Base-by-base conservation (phyloP, 2,113 vertebrate genomes). In the Morphnarchus princeps region DNA sequence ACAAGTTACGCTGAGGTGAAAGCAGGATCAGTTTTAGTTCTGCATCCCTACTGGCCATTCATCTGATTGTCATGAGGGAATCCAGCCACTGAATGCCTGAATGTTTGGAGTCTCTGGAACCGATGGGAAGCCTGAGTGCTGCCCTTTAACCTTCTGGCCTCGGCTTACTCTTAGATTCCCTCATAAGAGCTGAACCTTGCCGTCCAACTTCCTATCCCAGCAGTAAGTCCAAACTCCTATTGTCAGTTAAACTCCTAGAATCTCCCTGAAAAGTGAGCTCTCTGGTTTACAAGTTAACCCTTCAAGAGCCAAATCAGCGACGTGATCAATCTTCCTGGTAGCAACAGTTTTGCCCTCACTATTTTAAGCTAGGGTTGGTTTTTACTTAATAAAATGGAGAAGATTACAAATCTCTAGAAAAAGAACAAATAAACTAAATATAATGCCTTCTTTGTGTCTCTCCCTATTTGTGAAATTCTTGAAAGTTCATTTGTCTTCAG, bases 121-220 rank as follows among this genome's bases (percentile, higher is more conserved):
- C 5, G 43, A 87, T 79, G 78, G 78, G 89, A 94, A 96, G 91
- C 84, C 78, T 95, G 89, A 94, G 77, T 20, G 0, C 43, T 94
- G 95, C 87, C 87, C 93, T 96, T 97, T 97, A 97, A 96, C 93
- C 93, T 96, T 57, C 73, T 93, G 90, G 84, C 93, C 90, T 91
- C 91, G 77, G 69, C 81, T 96, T 95, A 87, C 81, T 93, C 84
- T 89, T 91, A 89, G 61, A 89, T 85, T 95, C 87, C 70, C 87
- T 62, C 57, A 17, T 58, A 87, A 94, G 79, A 94, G 43, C 77
- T 95, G 93, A 93, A 96, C 61, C 83, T 96, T 91, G 73, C 96
- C 2, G 3, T 90, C 94, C 81, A 65, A 83, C 91, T 97, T 97
- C 93, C 95, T 94, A 93, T 80, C 87, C 84, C 81, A 91, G 89